These are phyloP conservation scores for Anas acuta DNA, from an alignment of 2,797 vertebrate species.

Conservation along the genomic window DNA sequence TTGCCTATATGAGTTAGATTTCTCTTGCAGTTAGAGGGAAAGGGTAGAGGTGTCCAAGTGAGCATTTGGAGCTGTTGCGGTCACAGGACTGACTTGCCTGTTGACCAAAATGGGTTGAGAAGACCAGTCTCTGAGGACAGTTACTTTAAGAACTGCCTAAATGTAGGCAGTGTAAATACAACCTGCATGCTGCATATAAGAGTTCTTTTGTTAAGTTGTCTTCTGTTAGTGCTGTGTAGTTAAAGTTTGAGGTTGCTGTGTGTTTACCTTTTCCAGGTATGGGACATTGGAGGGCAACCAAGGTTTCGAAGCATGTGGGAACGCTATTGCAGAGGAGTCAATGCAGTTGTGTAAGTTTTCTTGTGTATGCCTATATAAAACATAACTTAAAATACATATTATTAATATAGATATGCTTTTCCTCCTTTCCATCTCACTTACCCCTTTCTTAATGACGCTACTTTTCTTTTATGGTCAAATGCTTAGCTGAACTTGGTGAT, in stretches of 20 bases:
- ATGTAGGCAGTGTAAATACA: neutral
- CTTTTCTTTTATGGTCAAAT: neutral
- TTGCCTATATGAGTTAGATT: neutral
- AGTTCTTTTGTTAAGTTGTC: neutral
- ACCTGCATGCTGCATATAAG: neutral
- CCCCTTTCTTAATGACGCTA: neutral
- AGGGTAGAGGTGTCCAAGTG: neutral
- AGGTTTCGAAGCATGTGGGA: constrained; percentile 77
- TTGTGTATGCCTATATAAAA: neutral
- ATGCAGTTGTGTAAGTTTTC: constrained; percentile 75
- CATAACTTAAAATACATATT: neutral
- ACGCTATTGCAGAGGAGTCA: constrained; percentile 78
- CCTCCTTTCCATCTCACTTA: neutral
- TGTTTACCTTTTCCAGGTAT: constrained; percentile 54
- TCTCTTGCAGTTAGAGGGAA: neutral
- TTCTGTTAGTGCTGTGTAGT: neutral
- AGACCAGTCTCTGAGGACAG: neutral
- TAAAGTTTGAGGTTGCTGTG: neutral
- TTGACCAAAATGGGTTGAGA: neutral
- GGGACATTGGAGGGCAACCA: constrained; percentile 76
- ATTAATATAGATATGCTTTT: neutral
- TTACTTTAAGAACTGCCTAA: neutral
- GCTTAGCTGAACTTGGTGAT: neutral
- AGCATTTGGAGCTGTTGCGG: neutral
- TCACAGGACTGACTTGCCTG: neutral